These are phyloP conservation scores for Acrocephalus arundinaceus DNA, from an alignment of 2,113 vertebrate genomes.

Conservation along the genomic window DNA sequence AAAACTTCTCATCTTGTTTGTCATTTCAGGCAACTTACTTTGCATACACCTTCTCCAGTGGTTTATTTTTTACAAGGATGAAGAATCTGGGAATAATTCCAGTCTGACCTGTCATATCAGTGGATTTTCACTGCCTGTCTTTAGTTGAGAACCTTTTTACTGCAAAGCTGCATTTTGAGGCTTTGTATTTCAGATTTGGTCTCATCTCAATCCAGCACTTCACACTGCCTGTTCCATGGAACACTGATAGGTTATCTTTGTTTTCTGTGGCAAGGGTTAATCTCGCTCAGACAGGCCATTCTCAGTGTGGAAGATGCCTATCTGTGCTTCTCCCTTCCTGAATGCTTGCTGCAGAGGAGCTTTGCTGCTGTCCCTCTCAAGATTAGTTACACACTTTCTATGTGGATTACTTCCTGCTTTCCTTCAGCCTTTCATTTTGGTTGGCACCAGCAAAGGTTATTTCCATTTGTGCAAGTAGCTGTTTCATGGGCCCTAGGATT, in stretches of 20 bases:
- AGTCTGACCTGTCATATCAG: not conserved
- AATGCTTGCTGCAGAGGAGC: not conserved
- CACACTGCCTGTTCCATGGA: not conserved
- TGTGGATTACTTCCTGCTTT: conserved; percentile 52
- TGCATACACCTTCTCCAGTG: not conserved
- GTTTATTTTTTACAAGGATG: not conserved
- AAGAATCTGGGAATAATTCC: not conserved
- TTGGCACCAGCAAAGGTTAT: conserved; percentile 13
- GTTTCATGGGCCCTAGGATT: not conserved
- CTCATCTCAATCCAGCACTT: not conserved
- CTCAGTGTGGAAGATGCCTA: conserved; percentile 25
- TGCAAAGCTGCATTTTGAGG: not conserved
- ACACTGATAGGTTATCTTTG: not conserved
- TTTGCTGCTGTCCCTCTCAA: conserved; percentile 2
- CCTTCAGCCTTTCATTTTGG: conserved; percentile 3
- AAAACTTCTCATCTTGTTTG: not conserved
- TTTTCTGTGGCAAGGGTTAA: conserved; percentile 58
- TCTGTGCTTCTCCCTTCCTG: conserved; percentile 13
- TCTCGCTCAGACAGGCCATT: conserved; percentile 11
- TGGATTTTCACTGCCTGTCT: not conserved
- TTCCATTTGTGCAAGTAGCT: conserved; percentile 7
- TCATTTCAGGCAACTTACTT: conserved; percentile 18
- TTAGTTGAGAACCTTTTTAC: not conserved
- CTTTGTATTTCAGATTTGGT: not conserved
- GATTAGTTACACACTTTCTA: conserved; percentile 26